Percentiles rank a stretch among this genome's conserved stretches.
Evolutionary conservation across 1,140 invertebrate species (phyloP).

Genomic region (Leucophenga varia): DNA sequence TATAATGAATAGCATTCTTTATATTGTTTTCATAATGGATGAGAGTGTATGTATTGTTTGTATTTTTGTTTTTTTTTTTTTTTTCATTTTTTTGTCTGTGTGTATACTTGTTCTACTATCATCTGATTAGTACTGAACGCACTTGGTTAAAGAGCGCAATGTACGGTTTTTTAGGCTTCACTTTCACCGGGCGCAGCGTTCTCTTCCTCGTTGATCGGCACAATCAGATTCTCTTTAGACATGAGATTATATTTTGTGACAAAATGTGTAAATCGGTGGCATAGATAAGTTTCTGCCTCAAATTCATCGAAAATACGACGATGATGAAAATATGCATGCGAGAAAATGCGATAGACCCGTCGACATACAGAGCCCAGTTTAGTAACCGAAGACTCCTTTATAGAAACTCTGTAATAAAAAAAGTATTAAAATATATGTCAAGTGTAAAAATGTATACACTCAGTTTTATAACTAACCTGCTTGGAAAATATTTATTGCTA

Average conservation of each 20-base stretch:
- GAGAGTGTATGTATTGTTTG: constrained; percentile 20
- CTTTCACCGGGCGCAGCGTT: constrained; percentile 68
- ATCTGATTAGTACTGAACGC: not conserved
- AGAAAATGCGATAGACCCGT: constrained; percentile 98
- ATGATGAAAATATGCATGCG: constrained; percentile 99
- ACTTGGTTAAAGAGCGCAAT: not conserved
- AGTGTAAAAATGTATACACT: not conserved
- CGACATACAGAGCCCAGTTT: constrained; percentile 98
- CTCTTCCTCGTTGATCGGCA: constrained; percentile 73
- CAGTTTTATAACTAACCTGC: constrained; percentile 68
- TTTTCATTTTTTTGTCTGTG: constrained; percentile 22
- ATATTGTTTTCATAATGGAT: constrained; percentile 9
- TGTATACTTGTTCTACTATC: constrained; percentile 10
- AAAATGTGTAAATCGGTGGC: constrained; percentile 95
- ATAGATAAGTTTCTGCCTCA: constrained; percentile 94
- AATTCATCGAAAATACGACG: constrained; percentile 96
- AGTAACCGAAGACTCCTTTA: constrained; percentile 97
- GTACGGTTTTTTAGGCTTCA: constrained; percentile 64
- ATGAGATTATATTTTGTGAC: constrained; percentile 98
- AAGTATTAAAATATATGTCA: not conserved
- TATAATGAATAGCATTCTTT: not conserved
- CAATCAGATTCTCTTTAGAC: constrained; percentile 97
- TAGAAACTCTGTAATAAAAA: constrained; percentile 79
- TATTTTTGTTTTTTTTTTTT: constrained; percentile 6
- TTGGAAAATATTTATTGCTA: constrained; percentile 99